These are phyloP conservation scores for Microplitis mediator DNA, from an alignment of 1,140 invertebrate genomes.

Conservation along the genomic window DNA sequence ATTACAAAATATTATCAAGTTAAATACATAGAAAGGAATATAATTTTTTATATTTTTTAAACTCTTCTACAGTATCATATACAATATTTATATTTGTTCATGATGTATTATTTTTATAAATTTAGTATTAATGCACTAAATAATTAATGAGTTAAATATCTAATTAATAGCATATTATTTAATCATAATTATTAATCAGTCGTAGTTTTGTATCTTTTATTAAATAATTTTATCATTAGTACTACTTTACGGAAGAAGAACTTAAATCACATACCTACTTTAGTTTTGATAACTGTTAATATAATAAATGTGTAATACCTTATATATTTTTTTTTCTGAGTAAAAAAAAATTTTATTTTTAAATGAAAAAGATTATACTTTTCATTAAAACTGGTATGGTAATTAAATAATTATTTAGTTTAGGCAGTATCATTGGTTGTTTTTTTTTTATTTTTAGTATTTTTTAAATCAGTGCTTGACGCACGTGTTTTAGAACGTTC, in stretches of 20 bases:
- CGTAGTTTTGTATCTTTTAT: too few species aligned
- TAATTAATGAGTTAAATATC: constrained; percentile 10
- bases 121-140: neutral
- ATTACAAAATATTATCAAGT: too few species aligned
- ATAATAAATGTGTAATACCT: too few species aligned
- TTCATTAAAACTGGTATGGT: neutral
- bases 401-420: neutral
- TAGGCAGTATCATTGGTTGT: constrained; percentile 44
- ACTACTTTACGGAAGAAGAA: too few species aligned
- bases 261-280: too few species aligned
- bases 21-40: too few species aligned
- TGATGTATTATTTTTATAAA: neutral
- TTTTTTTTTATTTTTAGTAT: constrained; percentile 56
- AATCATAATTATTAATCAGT: constrained; percentile 3
- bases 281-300: too few species aligned
- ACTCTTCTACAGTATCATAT: too few species aligned
- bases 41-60: too few species aligned
- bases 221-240: too few species aligned
- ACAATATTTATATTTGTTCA: too few species aligned
- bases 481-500: constrained; percentile 76
- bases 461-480: constrained; percentile 65
- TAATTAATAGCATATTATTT: constrained; percentile 8
- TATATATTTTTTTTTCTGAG: too few species aligned
- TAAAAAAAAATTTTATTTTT: neutral
- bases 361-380: neutral